Percentiles rank a stretch among this genome's conserved stretches.
phyloP scores from a whole-genome alignment of 2,797 vertebrate species.

The Pelobates cultripes region DNA sequence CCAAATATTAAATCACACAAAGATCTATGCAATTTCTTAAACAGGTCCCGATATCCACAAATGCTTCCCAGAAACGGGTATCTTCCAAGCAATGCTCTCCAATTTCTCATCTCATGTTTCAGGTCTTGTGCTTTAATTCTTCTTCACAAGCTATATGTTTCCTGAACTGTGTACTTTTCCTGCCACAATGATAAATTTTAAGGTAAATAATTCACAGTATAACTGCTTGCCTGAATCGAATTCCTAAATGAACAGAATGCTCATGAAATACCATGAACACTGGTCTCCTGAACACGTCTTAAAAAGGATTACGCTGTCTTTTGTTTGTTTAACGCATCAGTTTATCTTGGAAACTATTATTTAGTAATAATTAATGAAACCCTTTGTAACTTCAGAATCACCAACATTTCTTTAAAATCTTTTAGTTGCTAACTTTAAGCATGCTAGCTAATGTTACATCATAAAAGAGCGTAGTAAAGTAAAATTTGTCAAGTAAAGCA shows the following conservation, averaged over 20 bases:
- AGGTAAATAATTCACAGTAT: constrained; percentile 53
- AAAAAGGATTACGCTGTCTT: constrained; percentile 17
- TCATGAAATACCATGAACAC: constrained; percentile 37
- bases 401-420: background rate
- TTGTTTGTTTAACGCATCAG: constrained; percentile 16
- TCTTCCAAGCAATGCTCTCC: constrained; percentile 38
- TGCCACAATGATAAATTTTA: constrained; percentile 52
- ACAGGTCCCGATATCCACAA: background rate
- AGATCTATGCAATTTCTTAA: background rate
- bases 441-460: too few relatives aligned
- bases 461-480: too few relatives aligned
- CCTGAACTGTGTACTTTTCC: constrained; percentile 43
- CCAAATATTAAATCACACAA: constrained; percentile 3
- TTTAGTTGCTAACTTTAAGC: too few relatives aligned
- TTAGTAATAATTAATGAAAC: background rate
- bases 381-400: background rate
- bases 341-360: constrained; percentile 18
- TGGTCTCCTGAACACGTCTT: constrained; percentile 10
- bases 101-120: constrained; percentile 19
- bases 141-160: constrained; percentile 20
- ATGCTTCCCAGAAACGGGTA: constrained; percentile 42
- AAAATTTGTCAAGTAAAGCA: too few relatives aligned
- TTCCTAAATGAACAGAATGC: constrained; percentile 18
- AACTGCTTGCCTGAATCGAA: constrained; percentile 39
- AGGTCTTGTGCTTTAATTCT: constrained; percentile 19